phyloP scores from a whole-genome alignment of 2,113 vertebrate genomes.

The Speoplatyrhinus poulsoni region DNA sequence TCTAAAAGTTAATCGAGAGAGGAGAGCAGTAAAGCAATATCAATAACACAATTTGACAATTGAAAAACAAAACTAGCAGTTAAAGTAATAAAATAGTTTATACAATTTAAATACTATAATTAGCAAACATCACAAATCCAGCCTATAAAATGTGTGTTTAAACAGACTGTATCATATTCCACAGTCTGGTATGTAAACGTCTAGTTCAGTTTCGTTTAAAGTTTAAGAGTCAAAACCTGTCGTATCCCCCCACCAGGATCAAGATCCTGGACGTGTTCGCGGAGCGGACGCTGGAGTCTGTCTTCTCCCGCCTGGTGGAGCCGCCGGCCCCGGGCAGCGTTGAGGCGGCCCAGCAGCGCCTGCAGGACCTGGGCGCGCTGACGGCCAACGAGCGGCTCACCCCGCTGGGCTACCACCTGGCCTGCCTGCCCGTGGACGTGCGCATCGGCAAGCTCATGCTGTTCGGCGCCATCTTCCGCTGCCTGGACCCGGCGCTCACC shows the following conservation, averaged over 20 bases:
- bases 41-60: no score
- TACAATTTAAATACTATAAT: no score
- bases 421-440: constrained; percentile 94
- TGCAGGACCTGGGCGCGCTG: constrained; percentile 90
- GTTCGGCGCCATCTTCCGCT: constrained; percentile 96
- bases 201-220: no score
- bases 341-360: constrained; percentile 84
- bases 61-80: no score
- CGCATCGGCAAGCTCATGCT: constrained; percentile 97
- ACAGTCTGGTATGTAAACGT: no score
- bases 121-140: no score
- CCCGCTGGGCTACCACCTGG: constrained; percentile 94
- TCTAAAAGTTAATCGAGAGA: no score
- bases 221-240: no score
- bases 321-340: constrained; percentile 82
- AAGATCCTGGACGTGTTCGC: constrained; percentile 94
- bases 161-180: no score
- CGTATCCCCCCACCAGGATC: constrained; percentile 76
- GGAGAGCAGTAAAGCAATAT: no score
- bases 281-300: constrained; percentile 81
- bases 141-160: no score
- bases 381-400: constrained; percentile 88
- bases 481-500: constrained; percentile 92
- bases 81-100: no score
- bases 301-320: constrained; percentile 90